Evolutionary conservation across 2,888 invertebrate genomes (phyloP).

Genomic region (Orchesellides sinensis): DNA sequence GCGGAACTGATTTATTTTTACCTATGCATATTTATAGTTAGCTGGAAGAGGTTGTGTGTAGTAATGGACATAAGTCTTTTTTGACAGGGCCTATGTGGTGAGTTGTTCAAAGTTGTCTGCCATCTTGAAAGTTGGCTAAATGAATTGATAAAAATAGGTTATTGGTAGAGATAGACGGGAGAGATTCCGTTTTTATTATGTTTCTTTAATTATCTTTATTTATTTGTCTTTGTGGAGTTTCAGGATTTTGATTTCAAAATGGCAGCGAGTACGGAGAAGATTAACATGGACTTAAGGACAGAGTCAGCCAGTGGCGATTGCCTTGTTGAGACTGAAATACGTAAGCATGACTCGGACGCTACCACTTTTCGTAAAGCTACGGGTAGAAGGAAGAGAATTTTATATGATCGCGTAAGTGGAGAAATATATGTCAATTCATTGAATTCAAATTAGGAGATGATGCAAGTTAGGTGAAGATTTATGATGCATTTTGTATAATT

Average conservation of each 20-base stretch:
- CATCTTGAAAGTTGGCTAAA: slow-evolving; percentile 34
- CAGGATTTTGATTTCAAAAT: slow-evolving; percentile 31
- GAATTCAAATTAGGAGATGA: too few species aligned
- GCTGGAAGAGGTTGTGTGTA: too few species aligned
- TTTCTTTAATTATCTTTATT: not conserved
- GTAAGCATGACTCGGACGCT: slow-evolving; percentile 36
- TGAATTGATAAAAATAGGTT: not conserved
- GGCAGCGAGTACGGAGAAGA: slow-evolving; percentile 42
- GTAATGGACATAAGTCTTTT: too few species aligned
- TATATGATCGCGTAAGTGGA: slow-evolving; percentile 53
- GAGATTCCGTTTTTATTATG: not conserved
- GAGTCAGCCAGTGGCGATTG: slow-evolving; percentile 50
- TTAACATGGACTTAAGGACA: slow-evolving; percentile 33
- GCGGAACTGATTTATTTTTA: too few species aligned
- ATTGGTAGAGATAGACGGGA: not conserved
- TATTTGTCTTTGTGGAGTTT: not conserved
- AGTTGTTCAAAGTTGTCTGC: slow-evolving; percentile 24
- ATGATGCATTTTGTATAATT: not conserved
- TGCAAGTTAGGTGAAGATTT: too few species aligned
- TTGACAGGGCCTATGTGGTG: not conserved
- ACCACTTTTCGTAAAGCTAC: slow-evolving; percentile 18
- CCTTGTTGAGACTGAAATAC: slow-evolving; percentile 56
- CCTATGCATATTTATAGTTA: too few species aligned
- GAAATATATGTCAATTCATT: not conserved
- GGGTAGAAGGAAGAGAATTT: slow-evolving; percentile 42